Base-by-base conservation (phyloP, 2,888 invertebrate species). In the Drosophila diplacantha region DNA sequence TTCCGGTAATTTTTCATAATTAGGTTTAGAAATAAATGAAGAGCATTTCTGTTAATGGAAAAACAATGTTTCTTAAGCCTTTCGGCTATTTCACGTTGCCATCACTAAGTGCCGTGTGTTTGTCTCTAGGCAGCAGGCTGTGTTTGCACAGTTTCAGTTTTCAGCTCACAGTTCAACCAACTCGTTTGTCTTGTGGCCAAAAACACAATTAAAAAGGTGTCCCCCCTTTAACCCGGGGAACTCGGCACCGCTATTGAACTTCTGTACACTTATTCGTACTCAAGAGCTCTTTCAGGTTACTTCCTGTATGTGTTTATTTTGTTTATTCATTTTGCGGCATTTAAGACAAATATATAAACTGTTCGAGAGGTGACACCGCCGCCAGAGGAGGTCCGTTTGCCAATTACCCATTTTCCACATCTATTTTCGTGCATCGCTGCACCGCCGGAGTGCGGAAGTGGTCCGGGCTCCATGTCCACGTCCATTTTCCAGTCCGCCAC, bases 211-310 rank as follows among this genome's bases (percentile, higher is more conserved):
- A 60, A 55, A 58, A 57, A 50, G 55, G 64, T 64, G 57, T 46
- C 44, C 37, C 49, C 46, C 64, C 41, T 35, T 22, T 52, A 20
- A n/a, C 32, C 34, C 54, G 26, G 8, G n/a, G 41, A 43, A 18
- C 43, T 29, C 29, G 26, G 16, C 14, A 41, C 34, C 51, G 47
- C 32, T 37, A 64, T 64, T 65, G 69, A 64, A 64, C 65, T 65
- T 41, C 47, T 52, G 47, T 58, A 43, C 52, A 29, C 38, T 22
- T 29, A 44, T 24, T 47, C 60, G 66, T 52, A 65, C 61, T 77
- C 68, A 73, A 81, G 73, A 75, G 73, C 72, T 38, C 66, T 37
- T 60, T 47, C 56, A 38, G 61, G 51, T 64, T 71, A 67, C 72
- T 81, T 75, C 78, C 74, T 75, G 69, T 53, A 6, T 77, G 70